A percentile compares a stretch with the other conserved stretches of the same genome.
These are phyloP conservation scores for Octodon degus DNA, from an alignment of 2,113 vertebrate genomes.

Conservation along the genomic window DNA sequence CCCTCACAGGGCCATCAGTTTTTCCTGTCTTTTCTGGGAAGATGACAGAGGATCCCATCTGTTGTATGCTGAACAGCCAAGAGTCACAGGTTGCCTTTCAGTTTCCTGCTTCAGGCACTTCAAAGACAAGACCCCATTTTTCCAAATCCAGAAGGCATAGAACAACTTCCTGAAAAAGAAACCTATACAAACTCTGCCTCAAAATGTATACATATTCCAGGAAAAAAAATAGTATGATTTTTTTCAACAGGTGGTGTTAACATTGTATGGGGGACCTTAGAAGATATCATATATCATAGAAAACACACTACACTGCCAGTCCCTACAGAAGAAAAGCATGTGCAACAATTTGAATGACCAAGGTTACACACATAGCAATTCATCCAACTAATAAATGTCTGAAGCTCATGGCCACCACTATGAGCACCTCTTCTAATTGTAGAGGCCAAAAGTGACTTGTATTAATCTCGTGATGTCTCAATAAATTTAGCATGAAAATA, in stretches of 20 bases:
- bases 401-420: neutral
- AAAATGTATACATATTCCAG: neutral
- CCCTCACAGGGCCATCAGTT: neutral
- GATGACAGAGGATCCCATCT: neutral
- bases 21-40: constrained; percentile 15
- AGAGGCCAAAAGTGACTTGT: neutral
- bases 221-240: neutral
- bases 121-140: constrained; percentile 9
- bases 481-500: neutral
- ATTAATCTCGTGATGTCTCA: neutral
- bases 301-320: neutral
- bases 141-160: neutral
- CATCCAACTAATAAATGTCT: neutral
- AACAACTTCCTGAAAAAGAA: constrained; percentile 18
- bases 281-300: neutral
- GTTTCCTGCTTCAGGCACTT: neutral
- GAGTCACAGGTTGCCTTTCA: neutral
- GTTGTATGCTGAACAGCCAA: neutral
- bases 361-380: neutral
- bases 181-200: neutral
- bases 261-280: neutral
- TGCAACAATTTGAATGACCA: neutral
- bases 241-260: neutral
- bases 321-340: neutral
- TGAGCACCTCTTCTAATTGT: neutral